phyloP scores from a whole-genome alignment of 1,140 invertebrate genomes.

The Drosophila sechellia region DNA sequence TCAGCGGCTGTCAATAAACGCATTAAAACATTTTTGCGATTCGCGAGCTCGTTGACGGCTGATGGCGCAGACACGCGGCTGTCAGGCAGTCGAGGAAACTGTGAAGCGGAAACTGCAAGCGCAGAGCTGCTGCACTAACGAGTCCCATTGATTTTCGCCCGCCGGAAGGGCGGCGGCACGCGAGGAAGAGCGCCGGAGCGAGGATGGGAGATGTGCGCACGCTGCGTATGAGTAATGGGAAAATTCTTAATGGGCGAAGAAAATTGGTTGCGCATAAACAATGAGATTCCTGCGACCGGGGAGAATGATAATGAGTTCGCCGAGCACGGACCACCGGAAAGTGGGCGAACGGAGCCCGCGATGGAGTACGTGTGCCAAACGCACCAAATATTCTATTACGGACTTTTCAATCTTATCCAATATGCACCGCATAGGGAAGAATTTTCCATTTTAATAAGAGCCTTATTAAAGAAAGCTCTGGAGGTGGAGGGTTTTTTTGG shows the following conservation, averaged over 20 bases:
- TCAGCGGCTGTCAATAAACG: conserved; percentile 51
- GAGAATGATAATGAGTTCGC: conserved; percentile 45
- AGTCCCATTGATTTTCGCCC: conserved; percentile 44
- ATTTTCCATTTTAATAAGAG: background rate
- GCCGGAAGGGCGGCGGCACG: conserved; percentile 4
- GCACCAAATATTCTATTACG: conserved; percentile 34
- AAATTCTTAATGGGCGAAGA: conserved; percentile 57
- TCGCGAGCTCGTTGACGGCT: conserved; percentile 26
- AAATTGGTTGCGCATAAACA: conserved; percentile 52
- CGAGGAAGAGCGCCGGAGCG: background rate
- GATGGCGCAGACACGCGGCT: conserved; percentile 29
- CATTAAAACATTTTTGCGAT: conserved; percentile 48
- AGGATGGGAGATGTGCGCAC: conserved; percentile 24
- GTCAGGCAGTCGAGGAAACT: conserved; percentile 15
- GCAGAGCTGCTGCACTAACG: conserved; percentile 40
- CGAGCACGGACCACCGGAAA: conserved; percentile 11
- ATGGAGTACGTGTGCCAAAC: conserved; percentile 7
- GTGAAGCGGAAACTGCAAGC: conserved; percentile 32
- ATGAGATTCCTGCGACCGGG: conserved; percentile 31
- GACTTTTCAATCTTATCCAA: conserved; percentile 9
- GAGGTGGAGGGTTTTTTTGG: too few species aligned
- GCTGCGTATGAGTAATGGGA: conserved; percentile 56
- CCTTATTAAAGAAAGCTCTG: too few species aligned
- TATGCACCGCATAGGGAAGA: conserved; percentile 2
- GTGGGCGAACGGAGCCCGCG: background rate